phyloP scores from a whole-genome alignment of 2,113 vertebrate genomes.

The Pituophis catenifer region DNA sequence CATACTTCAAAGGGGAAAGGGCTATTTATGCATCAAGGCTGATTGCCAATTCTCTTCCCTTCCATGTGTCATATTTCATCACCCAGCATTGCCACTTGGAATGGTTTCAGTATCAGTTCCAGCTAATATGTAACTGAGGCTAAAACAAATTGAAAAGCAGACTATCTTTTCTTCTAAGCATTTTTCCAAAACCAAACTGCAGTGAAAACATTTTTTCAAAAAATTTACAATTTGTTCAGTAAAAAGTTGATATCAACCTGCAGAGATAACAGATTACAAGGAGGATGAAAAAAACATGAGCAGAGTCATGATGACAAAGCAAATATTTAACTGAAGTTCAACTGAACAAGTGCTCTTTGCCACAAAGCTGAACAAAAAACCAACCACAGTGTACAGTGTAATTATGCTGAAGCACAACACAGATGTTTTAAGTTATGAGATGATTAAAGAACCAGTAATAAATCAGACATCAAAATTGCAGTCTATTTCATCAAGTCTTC shows the following conservation, averaged over 20 bases:
- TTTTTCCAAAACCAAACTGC: fast-evolving
- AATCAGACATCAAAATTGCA: not conserved
- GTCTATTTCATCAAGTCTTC: not conserved
- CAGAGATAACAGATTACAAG: slow-evolving; percentile 40
- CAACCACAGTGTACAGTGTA: fast-evolving
- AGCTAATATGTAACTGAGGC: slow-evolving; percentile 56
- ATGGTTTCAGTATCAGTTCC: slow-evolving; percentile 42
- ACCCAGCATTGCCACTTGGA: slow-evolving; percentile 47
- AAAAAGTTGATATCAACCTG: slow-evolving; percentile 33
- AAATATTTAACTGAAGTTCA: slow-evolving; percentile 54
- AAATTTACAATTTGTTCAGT: not conserved
- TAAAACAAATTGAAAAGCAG: slow-evolving; percentile 3
- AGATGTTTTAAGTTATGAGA: fast-evolving
- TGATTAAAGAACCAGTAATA: not conserved
- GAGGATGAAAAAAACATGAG: slow-evolving; percentile 1
- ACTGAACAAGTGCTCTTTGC: not conserved
- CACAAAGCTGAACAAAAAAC: slow-evolving; percentile 11
- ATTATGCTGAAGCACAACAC: not conserved
- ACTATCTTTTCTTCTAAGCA: not conserved
- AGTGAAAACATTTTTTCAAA: not conserved
- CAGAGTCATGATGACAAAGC: slow-evolving; percentile 69
- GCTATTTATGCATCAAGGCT: slow-evolving; percentile 64
- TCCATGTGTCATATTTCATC: slow-evolving; percentile 65
- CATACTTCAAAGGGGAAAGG: slow-evolving; percentile 55
- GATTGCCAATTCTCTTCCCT: slow-evolving; percentile 53